A percentile compares a stretch with the other conserved stretches of the same genome.
phyloP scores from a whole-genome alignment of 2,888 invertebrate genomes.

The Agrotis exclamationis region DNA sequence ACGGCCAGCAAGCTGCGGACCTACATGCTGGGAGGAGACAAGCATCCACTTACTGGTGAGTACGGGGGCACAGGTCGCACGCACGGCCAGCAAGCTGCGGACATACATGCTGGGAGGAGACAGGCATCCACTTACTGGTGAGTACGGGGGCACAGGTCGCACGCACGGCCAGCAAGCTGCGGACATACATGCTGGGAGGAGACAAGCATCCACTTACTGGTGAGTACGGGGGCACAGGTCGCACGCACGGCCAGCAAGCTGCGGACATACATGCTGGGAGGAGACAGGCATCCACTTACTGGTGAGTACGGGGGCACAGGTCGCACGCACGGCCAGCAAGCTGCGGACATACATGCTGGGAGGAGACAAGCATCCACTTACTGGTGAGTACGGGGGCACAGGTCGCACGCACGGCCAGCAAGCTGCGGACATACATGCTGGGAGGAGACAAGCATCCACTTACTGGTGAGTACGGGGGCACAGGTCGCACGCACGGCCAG shows the following conservation, averaged over 20 bases:
- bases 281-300: slow-evolving; percentile 92
- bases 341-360: slow-evolving; percentile 98
- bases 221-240: slow-evolving; percentile 71
- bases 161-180: slow-evolving; percentile 94
- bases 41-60: too few relatives aligned
- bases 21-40: too few relatives aligned
- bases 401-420: slow-evolving; percentile 92
- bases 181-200: slow-evolving; percentile 99
- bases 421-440: slow-evolving; percentile 97
- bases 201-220: slow-evolving; percentile 90
- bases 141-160: slow-evolving; percentile 78
- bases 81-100: too few relatives aligned
- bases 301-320: slow-evolving; percentile 72
- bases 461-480: slow-evolving; percentile 42
- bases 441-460: slow-evolving; percentile 95
- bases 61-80: too few relatives aligned
- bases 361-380: slow-evolving; percentile 93
- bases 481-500: slow-evolving; percentile 92
- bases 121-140: too few relatives aligned
- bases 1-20: too few relatives aligned
- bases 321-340: slow-evolving; percentile 93
- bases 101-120: too few relatives aligned
- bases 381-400: slow-evolving; percentile 72
- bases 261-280: slow-evolving; percentile 98
- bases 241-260: slow-evolving; percentile 94